phyloP scores from a whole-genome alignment of 1,140 invertebrate genomes.

The Drosophila serrata region DNA sequence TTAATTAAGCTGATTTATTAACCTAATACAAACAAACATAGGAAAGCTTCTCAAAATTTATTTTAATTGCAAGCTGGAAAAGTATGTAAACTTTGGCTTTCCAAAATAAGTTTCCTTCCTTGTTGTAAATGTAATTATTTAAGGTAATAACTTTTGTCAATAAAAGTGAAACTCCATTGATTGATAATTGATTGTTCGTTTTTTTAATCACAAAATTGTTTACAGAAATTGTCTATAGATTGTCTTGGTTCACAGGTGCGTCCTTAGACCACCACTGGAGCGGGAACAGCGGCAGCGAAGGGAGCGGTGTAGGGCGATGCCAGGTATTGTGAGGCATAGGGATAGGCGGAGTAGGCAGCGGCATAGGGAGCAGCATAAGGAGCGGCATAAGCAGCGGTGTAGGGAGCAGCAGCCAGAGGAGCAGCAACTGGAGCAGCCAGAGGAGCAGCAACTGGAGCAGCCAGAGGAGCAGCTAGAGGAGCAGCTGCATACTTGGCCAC shows the following conservation, averaged over 20 bases:
- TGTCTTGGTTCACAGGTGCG: background rate
- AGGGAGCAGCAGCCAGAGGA: constrained; percentile 31
- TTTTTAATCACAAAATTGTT: constrained; percentile 28
- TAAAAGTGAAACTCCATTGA: background rate
- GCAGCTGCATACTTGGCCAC: constrained; percentile 66
- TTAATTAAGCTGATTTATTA: no score
- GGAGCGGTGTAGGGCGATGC: constrained; percentile 65
- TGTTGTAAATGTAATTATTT: no score
- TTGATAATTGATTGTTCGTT: constrained; percentile 1
- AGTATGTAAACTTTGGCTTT: no score
- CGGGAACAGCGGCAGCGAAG: constrained; percentile 55
- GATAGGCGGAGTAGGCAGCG: constrained; percentile 56
- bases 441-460: constrained; percentile 50
- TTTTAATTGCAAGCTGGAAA: no score
- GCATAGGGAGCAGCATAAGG: constrained; percentile 82
- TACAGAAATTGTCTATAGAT: constrained; percentile 19
- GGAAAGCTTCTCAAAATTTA: no score
- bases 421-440: constrained; percentile 69
- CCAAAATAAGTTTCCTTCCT: no score
- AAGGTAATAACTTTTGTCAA: no score
- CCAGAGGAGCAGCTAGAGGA: constrained; percentile 73
- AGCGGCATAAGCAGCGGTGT: constrained; percentile 31
- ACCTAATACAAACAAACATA: no score
- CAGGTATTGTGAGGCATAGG: constrained; percentile 36
- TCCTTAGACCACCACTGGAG: constrained; percentile 58